Percentiles rank a stretch among this genome's conserved stretches.
These are phyloP conservation scores for Cyprinella venusta DNA, from an alignment of 2,797 vertebrate species.

Conservation along the genomic window DNA sequence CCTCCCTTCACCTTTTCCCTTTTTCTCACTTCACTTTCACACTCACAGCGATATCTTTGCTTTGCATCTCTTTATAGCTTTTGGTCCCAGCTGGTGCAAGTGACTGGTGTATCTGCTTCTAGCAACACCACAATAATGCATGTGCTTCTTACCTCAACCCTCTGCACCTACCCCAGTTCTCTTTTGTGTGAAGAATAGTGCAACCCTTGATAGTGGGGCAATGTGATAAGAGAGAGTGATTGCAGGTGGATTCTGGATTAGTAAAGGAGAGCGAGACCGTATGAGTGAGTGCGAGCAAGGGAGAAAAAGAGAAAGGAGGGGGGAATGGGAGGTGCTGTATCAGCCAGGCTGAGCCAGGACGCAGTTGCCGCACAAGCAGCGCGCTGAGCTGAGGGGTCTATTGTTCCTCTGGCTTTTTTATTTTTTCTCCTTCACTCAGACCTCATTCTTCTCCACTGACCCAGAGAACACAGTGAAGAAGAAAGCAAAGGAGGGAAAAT, in stretches of 20 bases:
- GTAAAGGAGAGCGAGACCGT: slow-evolving; percentile 31
- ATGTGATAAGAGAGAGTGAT: slow-evolving; percentile 42
- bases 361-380: slow-evolving; percentile 69
- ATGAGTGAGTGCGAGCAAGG: slow-evolving; percentile 27
- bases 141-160: neutral
- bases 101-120: slow-evolving; percentile 46
- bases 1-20: slow-evolving; percentile 48
- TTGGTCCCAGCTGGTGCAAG: slow-evolving; percentile 44
- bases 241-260: slow-evolving; percentile 32
- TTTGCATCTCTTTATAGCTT: slow-evolving; percentile 51
- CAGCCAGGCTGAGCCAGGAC: slow-evolving; percentile 66
- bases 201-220: slow-evolving; percentile 17
- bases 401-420: slow-evolving; percentile 87
- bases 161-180: slow-evolving; percentile 6
- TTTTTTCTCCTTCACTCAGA: slow-evolving; percentile 65
- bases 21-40: slow-evolving; percentile 57
- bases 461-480: slow-evolving; percentile 62
- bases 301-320: slow-evolving; percentile 50
- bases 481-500: slow-evolving; percentile 33
- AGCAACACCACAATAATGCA: slow-evolving; percentile 62
- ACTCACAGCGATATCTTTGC: slow-evolving; percentile 57
- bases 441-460: slow-evolving; percentile 68
- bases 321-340: slow-evolving; percentile 69
- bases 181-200: slow-evolving; percentile 31
- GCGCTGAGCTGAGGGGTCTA: slow-evolving; percentile 77